Conservation (phyloP, 2,888 invertebrate genomes). For the Drosophila acutilabella region DNA sequence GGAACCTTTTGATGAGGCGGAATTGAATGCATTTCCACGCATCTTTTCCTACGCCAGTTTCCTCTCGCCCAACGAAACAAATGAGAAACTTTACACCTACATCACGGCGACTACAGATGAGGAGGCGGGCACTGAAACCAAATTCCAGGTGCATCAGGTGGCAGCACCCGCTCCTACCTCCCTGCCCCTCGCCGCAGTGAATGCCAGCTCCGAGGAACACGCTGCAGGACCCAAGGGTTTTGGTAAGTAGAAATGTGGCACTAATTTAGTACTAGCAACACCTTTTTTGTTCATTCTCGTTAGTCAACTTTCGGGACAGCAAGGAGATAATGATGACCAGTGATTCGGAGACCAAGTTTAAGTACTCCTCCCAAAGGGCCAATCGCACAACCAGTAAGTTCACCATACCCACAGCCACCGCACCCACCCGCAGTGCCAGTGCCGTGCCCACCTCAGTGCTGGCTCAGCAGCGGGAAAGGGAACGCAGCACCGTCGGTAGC, state of each 20-base stretch:
- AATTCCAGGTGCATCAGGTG: constrained; percentile 70
- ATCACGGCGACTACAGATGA: constrained; percentile 79
- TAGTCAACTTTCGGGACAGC: constrained; percentile 87
- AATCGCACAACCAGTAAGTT: constrained; percentile 72
- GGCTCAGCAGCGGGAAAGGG: constrained; percentile 58
- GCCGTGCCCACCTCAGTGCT: constrained; percentile 65
- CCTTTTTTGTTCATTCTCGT: not conserved
- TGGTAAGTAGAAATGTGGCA: constrained; percentile 52
- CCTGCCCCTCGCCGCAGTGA: constrained; percentile 10
- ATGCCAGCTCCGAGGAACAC: constrained; percentile 69
- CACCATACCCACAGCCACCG: constrained; percentile 63
- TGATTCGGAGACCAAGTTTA: constrained; percentile 85
- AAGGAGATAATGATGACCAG: constrained; percentile 88
- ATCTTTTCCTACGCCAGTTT: constrained; percentile 83
- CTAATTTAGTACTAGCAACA: no score
- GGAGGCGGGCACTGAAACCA: constrained; percentile 71
- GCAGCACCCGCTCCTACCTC: constrained; percentile 41
- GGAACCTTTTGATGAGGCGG: constrained; percentile 77
- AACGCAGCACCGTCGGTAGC: constrained; percentile 31
- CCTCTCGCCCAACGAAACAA: constrained; percentile 80
- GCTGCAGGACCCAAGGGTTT: constrained; percentile 73
- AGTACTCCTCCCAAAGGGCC: constrained; percentile 78
- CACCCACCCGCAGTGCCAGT: constrained; percentile 68
- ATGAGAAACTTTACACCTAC: constrained; percentile 76
- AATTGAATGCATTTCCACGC: constrained; percentile 78